phyloP scores from a whole-genome alignment of 2,797 vertebrate genomes.

The Odontamblyopus lacepedii region DNA sequence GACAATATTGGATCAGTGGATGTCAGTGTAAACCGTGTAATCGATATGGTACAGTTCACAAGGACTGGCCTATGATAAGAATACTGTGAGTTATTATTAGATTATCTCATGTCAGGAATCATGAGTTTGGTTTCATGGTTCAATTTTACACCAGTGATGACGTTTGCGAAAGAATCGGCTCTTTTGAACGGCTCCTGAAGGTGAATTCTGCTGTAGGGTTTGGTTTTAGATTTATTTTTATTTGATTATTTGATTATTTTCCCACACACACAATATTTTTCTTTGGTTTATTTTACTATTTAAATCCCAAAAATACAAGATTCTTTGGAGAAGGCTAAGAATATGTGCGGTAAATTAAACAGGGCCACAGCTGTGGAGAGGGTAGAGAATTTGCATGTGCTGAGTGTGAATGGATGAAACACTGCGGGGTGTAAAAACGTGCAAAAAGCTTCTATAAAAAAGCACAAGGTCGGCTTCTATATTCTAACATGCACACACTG shows the following conservation, averaged over 20 bases:
- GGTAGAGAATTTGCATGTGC: conserved; percentile 8
- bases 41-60: not conserved
- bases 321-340: not conserved
- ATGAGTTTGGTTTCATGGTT: no score
- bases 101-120: not conserved
- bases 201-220: no score
- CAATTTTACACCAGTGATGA: no score
- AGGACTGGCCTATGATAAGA: not conserved
- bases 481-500: conserved; percentile 48
- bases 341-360: not conserved
- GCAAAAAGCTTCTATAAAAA: conserved; percentile 32
- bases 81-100: not conserved
- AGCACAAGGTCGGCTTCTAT: conserved; percentile 22
- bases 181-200: no score
- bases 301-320: not conserved
- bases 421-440: conserved; percentile 35
- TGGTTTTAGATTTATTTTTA: no score
- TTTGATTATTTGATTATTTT: no score
- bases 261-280: no score
- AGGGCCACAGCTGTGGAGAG: conserved; percentile 29
- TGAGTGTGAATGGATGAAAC: conserved; percentile 9
- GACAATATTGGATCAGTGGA: not conserved
- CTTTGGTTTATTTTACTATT: no score
- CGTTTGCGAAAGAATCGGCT: no score
- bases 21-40: not conserved